These are phyloP conservation scores for Scaptodrosophila latifasciaeformis DNA, from an alignment of 2,888 invertebrate species.

Conservation along the genomic window DNA sequence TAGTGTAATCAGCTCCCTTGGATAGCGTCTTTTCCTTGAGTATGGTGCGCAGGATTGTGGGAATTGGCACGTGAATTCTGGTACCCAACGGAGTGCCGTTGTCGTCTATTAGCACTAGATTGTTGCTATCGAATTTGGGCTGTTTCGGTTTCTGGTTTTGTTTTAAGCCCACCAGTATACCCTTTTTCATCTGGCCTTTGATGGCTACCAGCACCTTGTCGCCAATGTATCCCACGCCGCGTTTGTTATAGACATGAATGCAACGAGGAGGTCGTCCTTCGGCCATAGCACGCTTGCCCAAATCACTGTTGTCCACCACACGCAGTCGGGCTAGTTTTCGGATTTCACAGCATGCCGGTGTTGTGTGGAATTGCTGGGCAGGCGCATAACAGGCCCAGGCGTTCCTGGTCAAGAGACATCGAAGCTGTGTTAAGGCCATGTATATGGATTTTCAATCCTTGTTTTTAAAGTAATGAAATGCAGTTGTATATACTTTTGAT, in stretches of 20 bases:
- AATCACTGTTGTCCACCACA: conserved; percentile 97
- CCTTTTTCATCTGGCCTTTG: conserved; percentile 96
- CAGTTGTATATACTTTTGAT: too few relatives aligned
- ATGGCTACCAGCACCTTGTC: conserved; percentile 95
- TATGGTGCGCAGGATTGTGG: conserved; percentile 89
- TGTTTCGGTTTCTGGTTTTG: conserved; percentile 87
- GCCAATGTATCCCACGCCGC: conserved; percentile 79
- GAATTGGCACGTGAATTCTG: conserved; percentile 95
- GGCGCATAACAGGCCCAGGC: too few relatives aligned
- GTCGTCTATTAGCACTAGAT: conserved; percentile 96
- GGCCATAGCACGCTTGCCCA: conserved; percentile 95
- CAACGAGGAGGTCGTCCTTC: conserved; percentile 94
- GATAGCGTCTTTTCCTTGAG: conserved; percentile 86
- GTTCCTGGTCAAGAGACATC: too few relatives aligned
- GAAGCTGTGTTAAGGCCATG: too few relatives aligned
- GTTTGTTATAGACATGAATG: conserved; percentile 95
- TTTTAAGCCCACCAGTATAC: conserved; percentile 90
- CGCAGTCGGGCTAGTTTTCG: conserved; percentile 85
- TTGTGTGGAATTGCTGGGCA: conserved; percentile 77
- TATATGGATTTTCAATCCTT: too few relatives aligned
- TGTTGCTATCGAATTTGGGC: conserved; percentile 96
- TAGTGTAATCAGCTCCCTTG: conserved; percentile 93
- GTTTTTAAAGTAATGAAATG: too few relatives aligned
- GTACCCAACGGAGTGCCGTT: conserved; percentile 96
- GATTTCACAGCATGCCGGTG: conserved; percentile 80